These are phyloP conservation scores for Dendropsophus ebraccatus DNA, from an alignment of 2,113 vertebrate species.

Conservation along the genomic window DNA sequence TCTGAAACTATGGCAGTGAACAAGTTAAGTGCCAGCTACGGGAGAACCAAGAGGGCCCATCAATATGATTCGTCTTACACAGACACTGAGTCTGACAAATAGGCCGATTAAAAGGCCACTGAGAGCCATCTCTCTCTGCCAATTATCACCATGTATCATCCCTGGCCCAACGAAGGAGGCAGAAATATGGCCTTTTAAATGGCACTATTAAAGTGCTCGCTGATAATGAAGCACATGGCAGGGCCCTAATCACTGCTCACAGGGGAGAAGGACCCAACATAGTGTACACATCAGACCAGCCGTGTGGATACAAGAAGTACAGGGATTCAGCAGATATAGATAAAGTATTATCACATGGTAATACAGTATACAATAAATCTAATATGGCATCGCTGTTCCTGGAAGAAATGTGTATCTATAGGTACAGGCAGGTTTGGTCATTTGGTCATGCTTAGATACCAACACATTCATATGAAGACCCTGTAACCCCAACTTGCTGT, in stretches of 20 bases:
- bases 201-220: slow-evolving; percentile 82
- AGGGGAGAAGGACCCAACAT: slow-evolving; percentile 51
- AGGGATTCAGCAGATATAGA: background rate
- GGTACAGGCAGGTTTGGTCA: no score
- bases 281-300: background rate
- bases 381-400: background rate
- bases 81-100: slow-evolving; percentile 75
- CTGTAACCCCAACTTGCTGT: background rate
- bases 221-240: slow-evolving; percentile 84
- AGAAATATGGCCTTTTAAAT: slow-evolving; percentile 87
- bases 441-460: no score
- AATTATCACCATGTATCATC: slow-evolving; percentile 86
- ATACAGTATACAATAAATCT: background rate
- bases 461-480: background rate
- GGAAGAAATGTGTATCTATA: no score
- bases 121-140: slow-evolving; percentile 84
- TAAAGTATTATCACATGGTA: background rate
- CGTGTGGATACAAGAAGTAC: background rate
- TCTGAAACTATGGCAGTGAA: slow-evolving; percentile 65
- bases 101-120: slow-evolving; percentile 83
- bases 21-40: slow-evolving; percentile 61
- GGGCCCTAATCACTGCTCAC: slow-evolving; percentile 81
- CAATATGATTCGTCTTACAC: slow-evolving; percentile 52
- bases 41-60: slow-evolving; percentile 41
- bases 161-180: slow-evolving; percentile 79